These are phyloP conservation scores for Ornithoptera priamus DNA, from an alignment of 2,888 invertebrate genomes.

Conservation along the genomic window DNA sequence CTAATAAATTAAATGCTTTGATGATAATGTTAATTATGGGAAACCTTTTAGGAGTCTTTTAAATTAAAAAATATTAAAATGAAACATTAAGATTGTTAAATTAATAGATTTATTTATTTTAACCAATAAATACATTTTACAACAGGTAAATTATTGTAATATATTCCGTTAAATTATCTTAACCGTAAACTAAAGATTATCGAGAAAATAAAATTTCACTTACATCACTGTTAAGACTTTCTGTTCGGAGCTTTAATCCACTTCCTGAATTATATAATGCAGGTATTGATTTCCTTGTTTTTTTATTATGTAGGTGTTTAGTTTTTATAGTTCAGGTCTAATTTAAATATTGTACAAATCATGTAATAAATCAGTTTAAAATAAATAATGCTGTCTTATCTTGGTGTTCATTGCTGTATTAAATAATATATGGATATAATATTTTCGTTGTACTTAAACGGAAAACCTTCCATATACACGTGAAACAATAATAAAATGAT, in stretches of 20 bases:
- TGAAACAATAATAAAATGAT: too few species aligned
- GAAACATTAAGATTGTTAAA: too few species aligned
- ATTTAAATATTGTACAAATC: too few species aligned
- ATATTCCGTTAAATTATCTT: slow-evolving; percentile 52
- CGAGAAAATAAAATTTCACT: slow-evolving; percentile 24
- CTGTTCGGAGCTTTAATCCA: slow-evolving; percentile 36
- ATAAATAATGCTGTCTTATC: too few species aligned
- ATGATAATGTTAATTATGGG: too few species aligned
- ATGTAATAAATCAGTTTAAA: too few species aligned
- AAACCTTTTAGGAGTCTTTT: too few species aligned
- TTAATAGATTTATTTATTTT: slow-evolving; percentile 67
- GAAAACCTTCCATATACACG: background rate
- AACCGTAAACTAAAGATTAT: slow-evolving; percentile 47
- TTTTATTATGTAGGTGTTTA: too few species aligned
- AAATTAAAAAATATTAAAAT: too few species aligned
- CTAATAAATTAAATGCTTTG: too few species aligned
- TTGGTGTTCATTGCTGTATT: background rate
- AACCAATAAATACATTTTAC: slow-evolving; percentile 79
- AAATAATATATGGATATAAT: background rate
- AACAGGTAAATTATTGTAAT: slow-evolving; percentile 69
- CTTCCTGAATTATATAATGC: slow-evolving; percentile 16
- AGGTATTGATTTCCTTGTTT: background rate
- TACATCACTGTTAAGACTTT: slow-evolving; percentile 42
- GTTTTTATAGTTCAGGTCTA: too few species aligned
- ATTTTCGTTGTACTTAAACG: slow-evolving; percentile 28